These are phyloP conservation scores for Phainopepla nitens DNA, from an alignment of 2,113 vertebrate species.

Conservation along the genomic window DNA sequence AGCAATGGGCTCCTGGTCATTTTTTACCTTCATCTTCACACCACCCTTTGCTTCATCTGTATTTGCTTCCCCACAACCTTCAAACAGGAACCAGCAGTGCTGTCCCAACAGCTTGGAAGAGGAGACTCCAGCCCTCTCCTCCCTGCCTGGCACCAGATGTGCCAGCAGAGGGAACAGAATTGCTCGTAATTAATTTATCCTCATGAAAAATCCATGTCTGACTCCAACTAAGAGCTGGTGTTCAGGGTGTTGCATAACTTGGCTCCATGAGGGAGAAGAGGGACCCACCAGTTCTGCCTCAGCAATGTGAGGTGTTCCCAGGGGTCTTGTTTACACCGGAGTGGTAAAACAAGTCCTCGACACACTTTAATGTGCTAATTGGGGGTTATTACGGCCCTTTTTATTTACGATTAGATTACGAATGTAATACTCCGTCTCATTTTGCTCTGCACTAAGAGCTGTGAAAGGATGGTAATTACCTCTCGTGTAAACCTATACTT, in stretches of 20 bases:
- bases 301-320: conserved; percentile 37
- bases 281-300: neutral
- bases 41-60: neutral
- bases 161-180: neutral
- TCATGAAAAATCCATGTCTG: neutral
- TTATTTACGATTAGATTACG: conserved; percentile 73
- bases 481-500: conserved; percentile 66
- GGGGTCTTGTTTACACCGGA: conserved; percentile 48
- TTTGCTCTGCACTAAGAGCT: conserved; percentile 60
- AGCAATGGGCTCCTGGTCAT: neutral
- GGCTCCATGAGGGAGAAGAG: conserved; percentile 45
- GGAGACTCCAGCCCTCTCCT: neutral
- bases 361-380: conserved; percentile 75
- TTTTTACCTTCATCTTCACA: neutral
- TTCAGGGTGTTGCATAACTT: neutral
- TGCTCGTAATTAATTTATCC: conserved; percentile 1
- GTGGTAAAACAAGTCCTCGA: conserved; percentile 54
- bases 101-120: neutral
- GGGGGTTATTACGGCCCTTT: conserved; percentile 72
- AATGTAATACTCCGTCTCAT: conserved; percentile 61
- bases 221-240: neutral
- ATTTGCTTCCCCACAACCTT: neutral
- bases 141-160: neutral
- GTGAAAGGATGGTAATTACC: conserved; percentile 70
- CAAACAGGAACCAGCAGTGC: accelerated